A percentile compares a stretch with the other conserved stretches of the same genome.
Conservation (phyloP, 1,140 invertebrate genomes). For the Scylla paramamosain region DNA sequence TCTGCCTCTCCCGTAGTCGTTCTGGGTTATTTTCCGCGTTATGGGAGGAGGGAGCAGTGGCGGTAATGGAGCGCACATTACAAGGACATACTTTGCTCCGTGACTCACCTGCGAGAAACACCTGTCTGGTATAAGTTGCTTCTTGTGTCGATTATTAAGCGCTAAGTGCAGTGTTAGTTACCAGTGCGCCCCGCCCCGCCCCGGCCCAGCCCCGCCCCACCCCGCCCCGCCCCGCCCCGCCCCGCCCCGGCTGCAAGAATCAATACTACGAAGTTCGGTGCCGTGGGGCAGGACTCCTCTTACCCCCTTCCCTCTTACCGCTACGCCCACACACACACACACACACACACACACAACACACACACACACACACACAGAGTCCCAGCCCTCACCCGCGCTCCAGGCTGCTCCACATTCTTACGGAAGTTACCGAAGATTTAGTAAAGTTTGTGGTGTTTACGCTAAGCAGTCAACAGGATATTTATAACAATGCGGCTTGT, state of each 20-base stretch:
- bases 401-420: neutral
- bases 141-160: constrained; percentile 46
- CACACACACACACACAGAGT: neutral
- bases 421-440: neutral
- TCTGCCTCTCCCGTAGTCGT: neutral
- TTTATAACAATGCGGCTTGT: neutral
- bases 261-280: constrained; percentile 21
- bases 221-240: neutral
- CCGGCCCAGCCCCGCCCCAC: neutral
- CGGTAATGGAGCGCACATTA: constrained; percentile 9
- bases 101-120: constrained; percentile 11
- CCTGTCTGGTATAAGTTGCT: constrained; percentile 22
- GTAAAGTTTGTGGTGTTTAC: neutral
- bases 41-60: neutral
- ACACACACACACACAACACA: neutral
- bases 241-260: neutral
- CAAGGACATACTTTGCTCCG: neutral
- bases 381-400: neutral
- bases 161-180: constrained; percentile 44
- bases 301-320: neutral
- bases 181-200: neutral
- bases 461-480: neutral
- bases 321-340: neutral
- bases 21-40: neutral
- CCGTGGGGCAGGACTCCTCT: neutral